Percentiles rank a stretch among this genome's conserved stretches.
Conservation (phyloP, 2,888 invertebrate species). For the Tridacna crocea region DNA sequence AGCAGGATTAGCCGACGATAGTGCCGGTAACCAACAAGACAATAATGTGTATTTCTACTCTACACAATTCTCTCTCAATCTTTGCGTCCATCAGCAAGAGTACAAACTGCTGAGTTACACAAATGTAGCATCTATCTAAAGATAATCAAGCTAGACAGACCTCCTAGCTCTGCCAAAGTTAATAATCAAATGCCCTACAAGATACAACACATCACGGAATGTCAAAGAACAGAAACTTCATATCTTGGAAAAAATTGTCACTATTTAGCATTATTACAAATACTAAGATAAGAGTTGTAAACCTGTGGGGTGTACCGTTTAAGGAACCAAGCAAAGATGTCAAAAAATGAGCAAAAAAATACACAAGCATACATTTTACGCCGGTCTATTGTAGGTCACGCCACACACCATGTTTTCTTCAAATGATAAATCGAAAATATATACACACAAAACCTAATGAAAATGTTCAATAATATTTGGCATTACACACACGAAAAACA, state of each 20-base stretch:
- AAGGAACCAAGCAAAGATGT: background rate
- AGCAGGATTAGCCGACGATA: too few relatives aligned
- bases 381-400: background rate
- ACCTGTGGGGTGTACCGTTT: background rate
- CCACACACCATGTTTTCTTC: conserved; percentile 1
- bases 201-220: background rate
- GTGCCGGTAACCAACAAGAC: too few relatives aligned
- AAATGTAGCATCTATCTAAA: background rate
- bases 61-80: too few relatives aligned
- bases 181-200: too few relatives aligned
- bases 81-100: too few relatives aligned
- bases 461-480: conserved; percentile 7
- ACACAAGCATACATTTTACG: background rate
- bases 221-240: background rate
- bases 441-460: conserved; percentile 24
- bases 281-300: background rate
- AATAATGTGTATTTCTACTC: too few relatives aligned
- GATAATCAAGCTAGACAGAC: too few relatives aligned
- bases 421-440: conserved; percentile 18
- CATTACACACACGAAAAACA: conserved; percentile 19
- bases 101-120: conserved; percentile 7
- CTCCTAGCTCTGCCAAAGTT: too few relatives aligned
- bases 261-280: too few relatives aligned
- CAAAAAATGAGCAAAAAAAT: background rate
- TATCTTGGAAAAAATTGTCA: too few relatives aligned